Conservation (phyloP, 1,140 invertebrate species). For the Grapholita molesta region DNA sequence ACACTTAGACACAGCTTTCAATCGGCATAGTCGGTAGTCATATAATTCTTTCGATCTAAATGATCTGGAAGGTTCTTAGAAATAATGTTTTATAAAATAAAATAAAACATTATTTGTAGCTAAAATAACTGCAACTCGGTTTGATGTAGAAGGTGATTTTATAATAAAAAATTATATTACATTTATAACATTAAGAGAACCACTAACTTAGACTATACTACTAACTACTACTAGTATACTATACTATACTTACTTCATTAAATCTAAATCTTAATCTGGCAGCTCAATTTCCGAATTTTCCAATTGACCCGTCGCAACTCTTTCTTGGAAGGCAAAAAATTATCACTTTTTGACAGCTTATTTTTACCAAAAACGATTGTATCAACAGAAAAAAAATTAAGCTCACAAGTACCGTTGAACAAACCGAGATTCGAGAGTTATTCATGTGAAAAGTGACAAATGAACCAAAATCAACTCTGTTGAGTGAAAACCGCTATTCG, state of each 20-base stretch:
- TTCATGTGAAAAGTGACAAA: constrained; percentile 61
- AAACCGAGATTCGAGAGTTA: constrained; percentile 44
- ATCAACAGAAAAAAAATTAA: constrained; percentile 18
- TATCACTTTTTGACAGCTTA: neutral
- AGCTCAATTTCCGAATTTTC: no score
- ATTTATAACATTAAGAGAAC: no score
- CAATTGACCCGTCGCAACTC: no score
- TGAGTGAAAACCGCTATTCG: constrained; percentile 51
- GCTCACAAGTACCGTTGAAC: constrained; percentile 22
- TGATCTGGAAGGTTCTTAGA: neutral
- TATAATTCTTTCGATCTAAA: neutral
- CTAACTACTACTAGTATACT: no score
- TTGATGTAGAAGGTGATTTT: no score
- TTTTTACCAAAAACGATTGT: neutral
- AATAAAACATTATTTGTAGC: no score
- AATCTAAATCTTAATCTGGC: no score
- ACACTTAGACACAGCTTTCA: neutral
- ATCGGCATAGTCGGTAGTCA: neutral
- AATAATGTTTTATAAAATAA: no score
- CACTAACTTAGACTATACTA: no score
- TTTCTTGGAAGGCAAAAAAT: neutral
- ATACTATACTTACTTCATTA: no score
- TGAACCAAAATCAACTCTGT: constrained; percentile 60
- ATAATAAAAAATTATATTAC: no score
- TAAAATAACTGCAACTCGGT: no score